Base-by-base conservation (phyloP, 2,113 vertebrate species). In the Poeciliopsis prolifica region DNA sequence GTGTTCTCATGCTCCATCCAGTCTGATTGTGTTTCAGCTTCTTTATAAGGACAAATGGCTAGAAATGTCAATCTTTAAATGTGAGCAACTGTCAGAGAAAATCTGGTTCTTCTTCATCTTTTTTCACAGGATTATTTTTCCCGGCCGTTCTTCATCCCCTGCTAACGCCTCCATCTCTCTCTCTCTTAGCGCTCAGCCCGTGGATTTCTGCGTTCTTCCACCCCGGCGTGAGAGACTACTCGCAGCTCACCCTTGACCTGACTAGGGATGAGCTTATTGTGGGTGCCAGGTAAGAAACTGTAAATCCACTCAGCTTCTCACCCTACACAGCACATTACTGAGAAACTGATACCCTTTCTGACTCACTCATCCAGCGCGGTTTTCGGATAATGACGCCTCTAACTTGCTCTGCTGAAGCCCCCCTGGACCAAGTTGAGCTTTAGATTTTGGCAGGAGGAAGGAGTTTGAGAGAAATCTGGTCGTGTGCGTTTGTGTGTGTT, bases 221-320 rank as follows among this genome's bases (percentile, higher is more conserved):
- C 79, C 94, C 96, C 17, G 95, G 95, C 68, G 97, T 96, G 72
- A 94, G 87, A 68, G 97, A 99, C 91, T 99, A 95, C 92, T 99
- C 98, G 75, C 97, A 98, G 92, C 94, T 99, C 69, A 96, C 97
- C 78, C 95, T 99, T 85, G 98, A 99, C 91, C 95, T 97, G 88
- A 95, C 94, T 80, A 95, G 98, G 92, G 97, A 98, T 91, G 98
- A 99, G 91, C 96, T 99, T 89, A 96, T 99, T 86, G 96, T 98
- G 81, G 98, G 98, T 93, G 97, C 98, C 92, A 99, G 98, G 98
- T 99, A 96, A 96, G 84, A 73, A 74, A 82, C 75, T 51, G 64
- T 78, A 81, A 87, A 82, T 84, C 87, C 84, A 80, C 73, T 84
- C 74, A 62, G 75, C 77, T 69, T 65, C 54, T 82, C 68, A 73